Percentiles rank a stretch among this genome's conserved stretches.
Evolutionary conservation across 2,888 invertebrate species (phyloP).

Genomic region (Megaustenia siamemsis): DNA sequence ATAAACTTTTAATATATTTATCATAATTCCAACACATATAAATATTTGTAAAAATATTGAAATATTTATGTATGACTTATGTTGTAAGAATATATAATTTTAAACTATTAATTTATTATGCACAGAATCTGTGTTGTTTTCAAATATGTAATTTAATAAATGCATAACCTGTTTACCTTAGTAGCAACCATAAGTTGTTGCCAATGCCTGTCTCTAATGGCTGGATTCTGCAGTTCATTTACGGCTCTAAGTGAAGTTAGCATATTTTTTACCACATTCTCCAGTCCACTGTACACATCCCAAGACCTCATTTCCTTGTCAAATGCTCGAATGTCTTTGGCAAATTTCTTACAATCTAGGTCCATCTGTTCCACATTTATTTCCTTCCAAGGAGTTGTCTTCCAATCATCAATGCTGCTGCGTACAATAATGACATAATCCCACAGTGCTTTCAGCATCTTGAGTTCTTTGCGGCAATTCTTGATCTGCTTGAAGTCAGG

Average conservation of each 20-base stretch:
- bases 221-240: conserved; percentile 96
- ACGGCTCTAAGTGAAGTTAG: conserved; percentile 95
- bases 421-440: conserved; percentile 94
- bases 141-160: no score
- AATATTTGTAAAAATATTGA: no score
- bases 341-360: conserved; percentile 97
- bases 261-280: conserved; percentile 97
- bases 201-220: conserved; percentile 97
- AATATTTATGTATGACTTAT: no score
- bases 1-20: no score
- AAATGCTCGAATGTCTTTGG: conserved; percentile 86
- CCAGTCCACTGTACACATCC: conserved; percentile 93
- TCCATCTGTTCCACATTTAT: conserved; percentile 99
- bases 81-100: not conserved
- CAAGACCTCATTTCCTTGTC: conserved; percentile 98
- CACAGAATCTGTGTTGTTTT: not conserved
- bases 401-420: conserved; percentile 96
- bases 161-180: conserved; percentile 84
- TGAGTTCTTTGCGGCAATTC: conserved; percentile 93
- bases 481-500: conserved; percentile 95
- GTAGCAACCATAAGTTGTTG: conserved; percentile 97
- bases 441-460: conserved; percentile 91
- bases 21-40: no score
- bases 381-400: conserved; percentile 96
- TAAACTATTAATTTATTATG: not conserved